phyloP scores from a whole-genome alignment of 2,797 vertebrate genomes.

The Neomorphus geoffroyi region DNA sequence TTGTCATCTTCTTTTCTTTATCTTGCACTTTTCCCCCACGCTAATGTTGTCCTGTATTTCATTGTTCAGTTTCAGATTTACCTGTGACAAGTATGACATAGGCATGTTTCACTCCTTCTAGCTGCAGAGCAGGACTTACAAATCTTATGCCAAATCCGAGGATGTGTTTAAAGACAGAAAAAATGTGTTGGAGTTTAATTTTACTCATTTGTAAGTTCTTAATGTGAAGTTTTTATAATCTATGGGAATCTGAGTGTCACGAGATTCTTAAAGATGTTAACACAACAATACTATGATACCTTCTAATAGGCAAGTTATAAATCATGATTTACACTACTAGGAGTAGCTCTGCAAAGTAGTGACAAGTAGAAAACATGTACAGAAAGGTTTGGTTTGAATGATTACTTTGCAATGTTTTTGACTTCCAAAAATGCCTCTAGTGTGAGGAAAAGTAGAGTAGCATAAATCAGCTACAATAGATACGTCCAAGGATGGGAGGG shows the following conservation, averaged over 20 bases:
- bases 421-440: not conserved
- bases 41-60: not conserved
- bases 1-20: not conserved
- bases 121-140: not conserved
- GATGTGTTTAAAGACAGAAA: not conserved
- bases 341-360: not conserved
- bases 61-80: not conserved
- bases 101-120: not conserved
- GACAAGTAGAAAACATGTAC: not conserved
- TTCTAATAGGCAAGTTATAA: not conserved
- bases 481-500: not conserved
- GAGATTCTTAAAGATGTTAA: not conserved
- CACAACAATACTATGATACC: not conserved
- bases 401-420: not conserved
- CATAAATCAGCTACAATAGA: not conserved
- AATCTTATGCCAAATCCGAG: not conserved
- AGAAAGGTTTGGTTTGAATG: not conserved
- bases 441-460: not conserved
- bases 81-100: not conserved
- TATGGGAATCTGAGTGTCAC: fast-evolving
- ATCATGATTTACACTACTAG: not conserved
- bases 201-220: not conserved
- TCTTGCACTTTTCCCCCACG: not conserved
- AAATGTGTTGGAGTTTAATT: not conserved
- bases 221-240: not conserved